Percentiles rank a stretch among this genome's conserved stretches.
These are phyloP conservation scores for Siniperca obscura DNA, from an alignment of 2,797 vertebrate species.

Conservation along the genomic window DNA sequence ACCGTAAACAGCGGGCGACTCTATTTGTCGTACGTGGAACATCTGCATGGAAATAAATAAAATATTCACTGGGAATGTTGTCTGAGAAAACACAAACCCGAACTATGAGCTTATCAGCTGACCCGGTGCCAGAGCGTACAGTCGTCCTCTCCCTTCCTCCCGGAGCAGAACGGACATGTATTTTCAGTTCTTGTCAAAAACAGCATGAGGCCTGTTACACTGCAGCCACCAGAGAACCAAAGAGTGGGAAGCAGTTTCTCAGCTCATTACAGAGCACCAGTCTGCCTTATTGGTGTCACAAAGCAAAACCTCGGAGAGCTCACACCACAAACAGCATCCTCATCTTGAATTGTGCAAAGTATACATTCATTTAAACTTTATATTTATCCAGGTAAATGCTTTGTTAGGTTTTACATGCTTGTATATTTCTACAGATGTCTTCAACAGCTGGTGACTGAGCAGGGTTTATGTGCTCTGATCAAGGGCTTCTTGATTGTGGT, in stretches of 20 bases:
- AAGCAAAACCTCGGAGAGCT: constrained; percentile 54
- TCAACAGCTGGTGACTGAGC: neutral
- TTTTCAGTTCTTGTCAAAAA: constrained; percentile 59
- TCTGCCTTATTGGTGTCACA: constrained; percentile 59
- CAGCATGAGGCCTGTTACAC: constrained; percentile 48
- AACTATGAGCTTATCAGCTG: neutral
- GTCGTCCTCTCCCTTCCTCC: constrained; percentile 13
- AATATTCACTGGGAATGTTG: constrained; percentile 10
- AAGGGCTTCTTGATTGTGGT: neutral
- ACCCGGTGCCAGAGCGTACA: constrained; percentile 10
- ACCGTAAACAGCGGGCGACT: constrained; percentile 7
- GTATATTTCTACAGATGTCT: neutral
- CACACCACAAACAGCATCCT: constrained; percentile 19
- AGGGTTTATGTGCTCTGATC: neutral
- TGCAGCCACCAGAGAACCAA: constrained; percentile 39
- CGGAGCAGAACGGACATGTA: constrained; percentile 20
- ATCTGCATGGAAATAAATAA: constrained; percentile 32
- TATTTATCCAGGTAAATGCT: neutral
- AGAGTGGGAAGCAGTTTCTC: constrained; percentile 54
- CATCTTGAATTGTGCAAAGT: neutral
- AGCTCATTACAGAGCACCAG: constrained; percentile 62
- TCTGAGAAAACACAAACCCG: constrained; percentile 9
- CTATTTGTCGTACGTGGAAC: constrained; percentile 19
- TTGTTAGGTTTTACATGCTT: neutral
- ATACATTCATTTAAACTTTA: constrained; percentile 6